These are phyloP conservation scores for Norana najaformis DNA, from an alignment of 2,888 invertebrate genomes.

Conservation along the genomic window DNA sequence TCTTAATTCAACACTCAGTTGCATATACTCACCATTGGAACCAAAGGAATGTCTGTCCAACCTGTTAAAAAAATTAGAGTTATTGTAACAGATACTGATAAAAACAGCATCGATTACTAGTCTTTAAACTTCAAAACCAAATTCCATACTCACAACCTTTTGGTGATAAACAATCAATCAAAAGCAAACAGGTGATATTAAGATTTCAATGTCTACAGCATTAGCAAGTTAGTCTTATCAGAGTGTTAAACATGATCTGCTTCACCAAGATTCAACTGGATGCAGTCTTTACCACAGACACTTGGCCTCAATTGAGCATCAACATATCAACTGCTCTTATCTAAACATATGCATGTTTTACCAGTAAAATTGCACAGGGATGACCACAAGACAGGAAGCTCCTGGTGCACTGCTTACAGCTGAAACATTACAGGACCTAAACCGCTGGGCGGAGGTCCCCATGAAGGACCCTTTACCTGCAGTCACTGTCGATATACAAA, in stretches of 20 bases:
- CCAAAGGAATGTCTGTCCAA: conserved; percentile 76
- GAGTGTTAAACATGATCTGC: background rate
- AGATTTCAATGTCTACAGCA: background rate
- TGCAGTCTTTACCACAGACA: background rate
- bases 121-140: background rate
- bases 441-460: too few relatives aligned
- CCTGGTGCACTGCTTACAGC: background rate
- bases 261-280: too few relatives aligned
- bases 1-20: background rate
- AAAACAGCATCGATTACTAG: background rate
- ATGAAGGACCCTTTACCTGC: too few relatives aligned
- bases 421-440: too few relatives aligned
- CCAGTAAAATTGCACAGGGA: background rate
- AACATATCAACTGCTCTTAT: background rate
- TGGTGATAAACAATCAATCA: background rate
- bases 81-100: background rate
- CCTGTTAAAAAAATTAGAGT: conserved; percentile 55
- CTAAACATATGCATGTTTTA: background rate
- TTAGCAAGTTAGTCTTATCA: background rate
- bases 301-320: background rate
- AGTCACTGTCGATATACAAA: too few relatives aligned
- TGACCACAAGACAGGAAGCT: background rate
- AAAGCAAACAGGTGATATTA: background rate
- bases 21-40: conserved; percentile 72
- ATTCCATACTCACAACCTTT: background rate